Evolutionary conservation across 2,113 vertebrate genomes (phyloP), one percentile per base, ranked within the genome.

Genomic region (Cottus gobio): DNA sequence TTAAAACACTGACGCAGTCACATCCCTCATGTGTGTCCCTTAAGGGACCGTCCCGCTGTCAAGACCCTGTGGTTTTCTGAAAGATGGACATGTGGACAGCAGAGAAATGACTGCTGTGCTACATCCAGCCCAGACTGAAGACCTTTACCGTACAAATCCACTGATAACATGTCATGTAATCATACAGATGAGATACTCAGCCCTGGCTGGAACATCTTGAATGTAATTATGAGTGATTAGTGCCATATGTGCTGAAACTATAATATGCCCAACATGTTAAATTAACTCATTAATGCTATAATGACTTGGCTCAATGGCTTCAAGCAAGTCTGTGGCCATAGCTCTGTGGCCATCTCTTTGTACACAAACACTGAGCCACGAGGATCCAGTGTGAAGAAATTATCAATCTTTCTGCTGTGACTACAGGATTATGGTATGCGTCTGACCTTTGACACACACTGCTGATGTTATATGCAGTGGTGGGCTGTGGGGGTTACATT

Each of bases 1-100:
- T 76, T 73, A 66, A 71, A 67, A 61, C 67, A 66, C 39, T 44
- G 65, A 64, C 63, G 75, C 57, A 46, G 63, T 58, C 76, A 75
- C 52, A 70, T 82, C 67, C 58, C 42, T 73, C 7, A 52, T 74
- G 24, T 65, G 48, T 31, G 50, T 78, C 75, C 61, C 75, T 69
- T 22, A 31, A 42, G 75, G 39, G 37, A 64, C 60, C 7, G 61
- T 54, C 11, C 1, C 3, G 3, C 11, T 69, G 66, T 61, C n/a
- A 60, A 16, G 50, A 79, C 20, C 30, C 30, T 15, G 7, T n/a
- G 31, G 39, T 63, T 75, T 31, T 63, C n/a, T 5, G 12, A 52
- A 20, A 60, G 11, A 28, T 54, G 56, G 8, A 24, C 56, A 28
- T 44, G 7, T 30, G 46, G 30, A 50, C n/a, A 64, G 44, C n/a